Evolutionary conservation across 2,797 vertebrate genomes (phyloP), one percentile per base, ranked within the genome.

Genomic region (Crenichthys baileyi): DNA sequence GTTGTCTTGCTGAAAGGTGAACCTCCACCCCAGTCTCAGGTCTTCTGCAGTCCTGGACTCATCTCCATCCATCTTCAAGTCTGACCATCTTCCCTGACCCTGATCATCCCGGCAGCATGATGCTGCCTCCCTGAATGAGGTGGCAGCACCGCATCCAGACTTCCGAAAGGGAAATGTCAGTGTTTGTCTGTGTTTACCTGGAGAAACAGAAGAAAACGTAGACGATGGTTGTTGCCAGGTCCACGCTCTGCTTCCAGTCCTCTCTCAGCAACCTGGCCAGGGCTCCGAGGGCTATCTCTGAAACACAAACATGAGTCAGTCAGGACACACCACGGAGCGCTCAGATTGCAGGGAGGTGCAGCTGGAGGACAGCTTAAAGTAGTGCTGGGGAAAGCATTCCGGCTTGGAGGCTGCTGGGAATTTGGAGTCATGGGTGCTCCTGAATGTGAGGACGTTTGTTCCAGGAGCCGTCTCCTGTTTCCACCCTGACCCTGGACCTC

Each of bases 191-290:
- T 24, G 26, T 65, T 91, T 93, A 98, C 97, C 97, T 98, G 68
- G 98, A 98, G 92, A 98, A 98, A 91, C 97, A 98, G 91, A 98
- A 98, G 90, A 98, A 99, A 87, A 98, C 91, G 75, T 96, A 97
- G 91, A 98, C 96, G 84, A 99, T 99, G 87, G 97, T 98, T 71
- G 97, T 99, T 83, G 97, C 96, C 91, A 99, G 95, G 85, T 98
- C 97, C 24, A 97, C 96, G 0, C 97, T 99, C 88, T 97, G 97
- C 89, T 98, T 99, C 97, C 97, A 99, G 91, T 98, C 97, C 91
- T 99, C 97, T 88, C 97, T 95, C 84, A 99, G 92, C 39, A 99
- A 96, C 89, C 97, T 94, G 76, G 97, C 97, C 91, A 99, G 90
- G 0, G 97, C 97, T 79, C 97, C 96, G 15, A 99, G 89, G 2